A percentile compares a stretch with the other conserved stretches of the same genome.
These are phyloP conservation scores for Pristionchus mayeri DNA, from an alignment of 2,888 invertebrate genomes.

Conservation along the genomic window DNA sequence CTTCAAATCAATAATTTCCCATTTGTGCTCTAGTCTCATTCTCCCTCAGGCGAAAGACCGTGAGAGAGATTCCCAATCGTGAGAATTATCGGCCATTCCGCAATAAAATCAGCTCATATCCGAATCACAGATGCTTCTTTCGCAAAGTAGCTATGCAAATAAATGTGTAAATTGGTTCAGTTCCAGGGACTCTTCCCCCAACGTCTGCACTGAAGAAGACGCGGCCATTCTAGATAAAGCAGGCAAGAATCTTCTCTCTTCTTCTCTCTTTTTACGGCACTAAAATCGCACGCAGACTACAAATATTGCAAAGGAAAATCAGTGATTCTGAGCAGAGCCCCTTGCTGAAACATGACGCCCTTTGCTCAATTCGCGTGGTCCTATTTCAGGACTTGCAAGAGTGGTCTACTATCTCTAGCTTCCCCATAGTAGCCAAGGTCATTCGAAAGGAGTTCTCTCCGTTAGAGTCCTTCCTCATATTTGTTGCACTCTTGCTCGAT, in stretches of 20 bases:
- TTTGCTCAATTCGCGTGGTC: not conserved
- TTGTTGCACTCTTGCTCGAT: not conserved
- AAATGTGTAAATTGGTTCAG: not conserved
- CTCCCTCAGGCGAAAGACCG: not conserved
- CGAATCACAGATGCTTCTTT: not conserved
- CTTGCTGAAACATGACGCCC: not conserved
- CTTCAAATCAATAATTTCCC: not conserved
- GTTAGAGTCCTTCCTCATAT: not conserved
- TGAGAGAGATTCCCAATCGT: not conserved
- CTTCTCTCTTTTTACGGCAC: too few relatives aligned
- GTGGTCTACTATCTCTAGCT: too few relatives aligned
- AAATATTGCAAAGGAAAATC: not conserved
- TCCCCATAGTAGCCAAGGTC: too few relatives aligned
- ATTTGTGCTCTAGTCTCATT: not conserved
- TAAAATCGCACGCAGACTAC: not conserved
- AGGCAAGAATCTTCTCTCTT: not conserved
- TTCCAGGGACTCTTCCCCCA: conserved; percentile 44
- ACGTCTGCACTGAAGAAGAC: conserved; percentile 39
- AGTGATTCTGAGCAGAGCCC: not conserved
- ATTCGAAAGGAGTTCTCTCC: too few relatives aligned
- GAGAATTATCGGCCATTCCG: too few relatives aligned
- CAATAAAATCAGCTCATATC: not conserved
- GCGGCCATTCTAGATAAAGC: not conserved
- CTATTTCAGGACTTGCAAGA: too few relatives aligned
- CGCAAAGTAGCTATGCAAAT: not conserved